Evolutionary conservation across 1,140 invertebrate species (phyloP).

Genomic region (Drosophila bifasciata): DNA sequence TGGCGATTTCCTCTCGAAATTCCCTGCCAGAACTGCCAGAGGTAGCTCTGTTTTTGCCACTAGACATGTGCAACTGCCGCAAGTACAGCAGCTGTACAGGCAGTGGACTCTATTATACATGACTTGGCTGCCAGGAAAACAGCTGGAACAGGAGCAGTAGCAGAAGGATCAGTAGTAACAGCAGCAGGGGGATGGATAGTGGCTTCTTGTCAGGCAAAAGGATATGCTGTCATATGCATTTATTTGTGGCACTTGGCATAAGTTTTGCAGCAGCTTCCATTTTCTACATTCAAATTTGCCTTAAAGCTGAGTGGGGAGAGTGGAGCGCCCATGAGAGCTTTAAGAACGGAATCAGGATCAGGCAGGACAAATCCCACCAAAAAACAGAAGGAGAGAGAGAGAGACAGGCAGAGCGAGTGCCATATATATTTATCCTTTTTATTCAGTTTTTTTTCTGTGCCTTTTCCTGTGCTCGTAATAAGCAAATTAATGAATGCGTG

Average conservation of each 20-base stretch:
- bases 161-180: not conserved
- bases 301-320: constrained; percentile 15
- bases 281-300: constrained; percentile 25
- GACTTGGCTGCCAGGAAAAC: constrained; percentile 10
- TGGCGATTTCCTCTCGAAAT: not conserved
- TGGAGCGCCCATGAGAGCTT: constrained; percentile 11
- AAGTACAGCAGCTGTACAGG: constrained; percentile 29
- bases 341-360: constrained; percentile 1
- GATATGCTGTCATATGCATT: constrained; percentile 74
- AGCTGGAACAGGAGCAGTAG: not conserved
- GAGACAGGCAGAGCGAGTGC: not conserved
- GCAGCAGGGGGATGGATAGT: constrained; percentile 20
- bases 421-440: constrained; percentile 6
- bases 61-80: constrained; percentile 57
- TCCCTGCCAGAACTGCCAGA: constrained; percentile 11
- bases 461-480: constrained; percentile 45
- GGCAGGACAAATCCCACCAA: not conserved
- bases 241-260: constrained; percentile 62
- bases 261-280: constrained; percentile 29
- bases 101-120: constrained; percentile 41
- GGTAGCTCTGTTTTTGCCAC: constrained; percentile 7
- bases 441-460: constrained; percentile 6
- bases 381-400: not conserved
- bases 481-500: constrained; percentile 77
- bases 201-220: constrained; percentile 71